phyloP scores from a whole-genome alignment of 2,888 invertebrate genomes.

The Polydrusus tereticollis region DNA sequence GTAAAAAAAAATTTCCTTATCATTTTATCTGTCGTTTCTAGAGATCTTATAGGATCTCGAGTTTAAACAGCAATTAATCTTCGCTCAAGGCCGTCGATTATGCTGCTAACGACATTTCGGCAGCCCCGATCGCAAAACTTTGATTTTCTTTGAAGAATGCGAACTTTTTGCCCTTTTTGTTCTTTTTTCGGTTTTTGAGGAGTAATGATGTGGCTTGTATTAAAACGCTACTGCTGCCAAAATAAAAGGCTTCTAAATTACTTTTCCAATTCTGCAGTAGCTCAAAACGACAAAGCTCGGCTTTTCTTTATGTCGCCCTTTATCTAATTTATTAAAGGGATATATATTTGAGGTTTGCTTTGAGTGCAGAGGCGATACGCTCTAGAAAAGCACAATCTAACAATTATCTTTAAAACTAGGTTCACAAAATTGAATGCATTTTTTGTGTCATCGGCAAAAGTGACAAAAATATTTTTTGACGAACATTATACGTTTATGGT shows the following conservation, averaged over 20 bases:
- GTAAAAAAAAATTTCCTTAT: not conserved
- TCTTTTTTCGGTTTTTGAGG: slow-evolving; percentile 5
- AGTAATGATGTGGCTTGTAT: slow-evolving; percentile 18
- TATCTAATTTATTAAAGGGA: not conserved
- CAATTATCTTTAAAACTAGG: too few relatives aligned
- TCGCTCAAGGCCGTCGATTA: slow-evolving; percentile 1
- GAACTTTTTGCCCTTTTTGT: slow-evolving; percentile 7
- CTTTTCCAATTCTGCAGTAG: slow-evolving; percentile 14
- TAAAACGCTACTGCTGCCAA: slow-evolving; percentile 2
- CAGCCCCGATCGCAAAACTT: slow-evolving; percentile 7
- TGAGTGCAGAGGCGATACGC: too few relatives aligned
- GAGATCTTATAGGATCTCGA: not conserved
- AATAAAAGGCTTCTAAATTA: slow-evolving; percentile 13
- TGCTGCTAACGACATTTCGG: slow-evolving; percentile 18
- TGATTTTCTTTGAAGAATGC: slow-evolving; percentile 22
- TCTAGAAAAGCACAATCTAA: too few relatives aligned
- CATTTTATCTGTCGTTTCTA: not conserved
- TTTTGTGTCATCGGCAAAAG: too few relatives aligned
- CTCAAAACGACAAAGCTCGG: slow-evolving; percentile 6
- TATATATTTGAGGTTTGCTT: too few relatives aligned
- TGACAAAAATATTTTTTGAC: too few relatives aligned
- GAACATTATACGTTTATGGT: too few relatives aligned
- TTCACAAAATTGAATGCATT: too few relatives aligned
- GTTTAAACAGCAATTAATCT: slow-evolving; percentile 14
- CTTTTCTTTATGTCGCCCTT: not conserved